Base-by-base conservation (phyloP, 2,113 vertebrate genomes). In the Nasalis larvatus region DNA sequence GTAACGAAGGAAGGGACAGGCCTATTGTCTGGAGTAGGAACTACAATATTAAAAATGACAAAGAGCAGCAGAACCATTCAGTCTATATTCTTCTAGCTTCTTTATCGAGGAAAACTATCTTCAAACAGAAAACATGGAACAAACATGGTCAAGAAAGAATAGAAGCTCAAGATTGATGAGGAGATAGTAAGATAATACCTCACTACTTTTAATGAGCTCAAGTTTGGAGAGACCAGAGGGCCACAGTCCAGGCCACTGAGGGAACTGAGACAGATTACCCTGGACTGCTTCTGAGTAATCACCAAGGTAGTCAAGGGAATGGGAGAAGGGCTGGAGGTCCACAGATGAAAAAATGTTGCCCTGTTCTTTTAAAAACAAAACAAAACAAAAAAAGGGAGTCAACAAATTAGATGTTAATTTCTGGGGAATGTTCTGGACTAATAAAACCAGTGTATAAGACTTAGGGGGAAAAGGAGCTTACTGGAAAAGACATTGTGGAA, bases 101-200 rank as follows among this genome's bases (percentile, higher is more conserved):
- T 91, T 77, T 94, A 95, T 94, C 86, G 66, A 84, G 54, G 40
- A 97, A 69, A 68, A 68, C 18, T 35, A 96, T 94, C 89, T 97
- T 96, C 74, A 93, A 93, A 91, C 2, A 78, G 93, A 96, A 97
- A 97, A 93, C 3, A 6, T n/a, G 74, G 96, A 97, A 91, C 42
- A 90, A 95, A 80, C 20, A 74, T 71, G 37, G 63, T 92, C 83
- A 89, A 90, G 74, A 84, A 90, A 71, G 80, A 97, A 95, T 4
- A 93, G 77, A 95, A 74, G 71, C 76, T 94, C 52, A 73, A 91
- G 94, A 90, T 0, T 77, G 92, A 89, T 58, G n/a, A 95, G 25
- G 54, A 86, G 92, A 96, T 58, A 90, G 89, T 91, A 97, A 96
- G 73, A 74, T 69, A 89, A 93, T 35, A 96, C 66, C 86, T 52